Evolutionary conservation across 2,113 vertebrate genomes (phyloP), one percentile per base, ranked within the genome.

Genomic region (Antennarius striatus): DNA sequence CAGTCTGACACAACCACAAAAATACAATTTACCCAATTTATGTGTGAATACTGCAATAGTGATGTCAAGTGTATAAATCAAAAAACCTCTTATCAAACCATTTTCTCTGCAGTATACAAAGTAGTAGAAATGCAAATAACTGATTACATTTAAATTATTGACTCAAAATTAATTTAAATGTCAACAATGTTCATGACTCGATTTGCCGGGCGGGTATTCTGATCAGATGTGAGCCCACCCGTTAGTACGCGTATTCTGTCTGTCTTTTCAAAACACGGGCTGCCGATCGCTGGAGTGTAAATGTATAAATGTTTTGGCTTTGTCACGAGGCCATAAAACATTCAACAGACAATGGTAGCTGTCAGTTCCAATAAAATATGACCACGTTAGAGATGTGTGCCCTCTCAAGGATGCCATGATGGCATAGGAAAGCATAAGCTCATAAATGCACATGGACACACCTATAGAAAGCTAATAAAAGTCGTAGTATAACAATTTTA

Each of bases 271-370:
- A 73, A 62, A 75, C 32, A 40, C 32, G 17, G 30, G 4, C 61
- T 50, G 59, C 29, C 45, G 55, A 30, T 56, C 63, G 61, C 15
- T 75, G 60, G 65, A 51, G 56, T 10, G 39, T 42, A 50, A 43
- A 22, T 56, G 29, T 32, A 43, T 22, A 8, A 67, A 56, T 71
- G 55, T 36, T 74, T 56, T 54, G 14, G 45, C 40, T 63, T n/a
- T 7, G 32, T 63, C 40, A 51, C 67, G 65, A 63, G 63, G 56
- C 66, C 56, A 58, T 56, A 69, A 75, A 80, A 60, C 13, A 39
- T 29, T 55, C n/a, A 45, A 32, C 10, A 56, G 62, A 76, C 56
- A 52, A 48, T 58, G 13, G 56, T 30, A 39, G 48, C 64, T 58
- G 64, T 66, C 64, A 49, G n/a, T 50, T 53, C 32, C 51, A 51